Evolutionary conservation across 2,888 invertebrate species (phyloP), one percentile per base, ranked within the genome.

Genomic region (Oxyteleia sp.): DNA sequence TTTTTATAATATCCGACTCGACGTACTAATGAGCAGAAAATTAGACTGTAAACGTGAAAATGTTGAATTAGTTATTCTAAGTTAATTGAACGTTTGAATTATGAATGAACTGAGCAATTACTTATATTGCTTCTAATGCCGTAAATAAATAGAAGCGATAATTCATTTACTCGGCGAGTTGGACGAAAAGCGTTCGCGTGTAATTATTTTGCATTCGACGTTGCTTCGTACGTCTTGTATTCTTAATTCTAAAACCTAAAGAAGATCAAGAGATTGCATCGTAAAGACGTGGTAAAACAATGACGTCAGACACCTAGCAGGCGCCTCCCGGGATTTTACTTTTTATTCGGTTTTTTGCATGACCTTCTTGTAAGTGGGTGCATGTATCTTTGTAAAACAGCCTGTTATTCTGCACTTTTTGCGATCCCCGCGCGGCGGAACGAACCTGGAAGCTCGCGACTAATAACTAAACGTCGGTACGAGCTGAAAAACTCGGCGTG

Each of bases 341-440:
- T 79, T 61, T 75, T 64, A 69, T 80, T 78, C 79, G 68, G 15
- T 74, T 85, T 82, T 84, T 69, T 83, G 75, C 81, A 71, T 84
- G 84, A 86, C 84, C 87, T 89, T 86, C 87, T 87, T 87, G 85
- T 84, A 84, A 85, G 86, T 85, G 84, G 84, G 82, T 84, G 87
- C 87, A 86, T 87, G 86, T 87, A 87, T 83, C 81, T 84, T 64
- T 85, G 85, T 85, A 87, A 84, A 87, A 87, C 81, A 84, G 87
- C 86, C 86, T 87, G 88, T 89, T 89, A 84, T 84, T 85, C 87
- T 81, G 87, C 74, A 66, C 82, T 85, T 88, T 88, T 89, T 88
- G 86, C 85, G 55, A 76, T 63, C 76, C 55, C 53, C 66, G 29
- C 49, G 41, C 49, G 41, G 26, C 41, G 23, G 2, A 20, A 29